Evolutionary conservation across 2,888 invertebrate genomes (phyloP).

Genomic region (Cordilura impudica): DNA sequence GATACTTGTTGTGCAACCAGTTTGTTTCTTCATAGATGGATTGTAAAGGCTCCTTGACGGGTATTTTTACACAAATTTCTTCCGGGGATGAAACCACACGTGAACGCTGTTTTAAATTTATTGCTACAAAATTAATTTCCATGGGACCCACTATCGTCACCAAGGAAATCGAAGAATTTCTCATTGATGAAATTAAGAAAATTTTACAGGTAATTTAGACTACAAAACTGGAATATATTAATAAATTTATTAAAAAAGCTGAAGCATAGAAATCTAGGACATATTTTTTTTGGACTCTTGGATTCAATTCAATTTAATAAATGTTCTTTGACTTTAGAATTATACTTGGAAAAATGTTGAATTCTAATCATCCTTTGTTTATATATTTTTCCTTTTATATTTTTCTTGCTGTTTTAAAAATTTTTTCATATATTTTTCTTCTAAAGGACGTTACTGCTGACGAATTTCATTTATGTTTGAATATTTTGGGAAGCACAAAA

Average conservation of each 20-base stretch:
- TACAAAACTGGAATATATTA: too few species aligned
- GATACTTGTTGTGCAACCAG: background rate
- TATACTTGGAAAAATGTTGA: too few species aligned
- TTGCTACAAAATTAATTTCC: conserved; percentile 89
- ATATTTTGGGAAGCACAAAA: conserved; percentile 88
- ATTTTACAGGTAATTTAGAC: conserved; percentile 83
- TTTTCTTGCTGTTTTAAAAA: too few species aligned
- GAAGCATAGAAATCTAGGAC: too few species aligned
- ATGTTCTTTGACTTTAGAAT: too few species aligned
- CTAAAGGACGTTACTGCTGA: conserved; percentile 92
- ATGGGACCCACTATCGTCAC: conserved; percentile 88
- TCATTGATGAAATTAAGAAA: conserved; percentile 91
- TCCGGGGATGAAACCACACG: conserved; percentile 86
- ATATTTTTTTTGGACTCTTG: too few species aligned
- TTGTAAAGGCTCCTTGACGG: conserved; percentile 81
- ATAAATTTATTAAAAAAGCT: too few species aligned
- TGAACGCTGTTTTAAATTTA: conserved; percentile 92
- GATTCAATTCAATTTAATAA: too few species aligned
- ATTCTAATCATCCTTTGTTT: background rate
- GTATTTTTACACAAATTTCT: conserved; percentile 84
- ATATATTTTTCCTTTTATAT: background rate
- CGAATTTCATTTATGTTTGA: conserved; percentile 94
- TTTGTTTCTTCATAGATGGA: conserved; percentile 67
- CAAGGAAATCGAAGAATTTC: conserved; percentile 90
- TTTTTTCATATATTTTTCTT: background rate